Evolutionary conservation across 2,113 vertebrate genomes (phyloP), one percentile per base, ranked within the genome.

Genomic region (Ptychochromis oligacanthus): DNA sequence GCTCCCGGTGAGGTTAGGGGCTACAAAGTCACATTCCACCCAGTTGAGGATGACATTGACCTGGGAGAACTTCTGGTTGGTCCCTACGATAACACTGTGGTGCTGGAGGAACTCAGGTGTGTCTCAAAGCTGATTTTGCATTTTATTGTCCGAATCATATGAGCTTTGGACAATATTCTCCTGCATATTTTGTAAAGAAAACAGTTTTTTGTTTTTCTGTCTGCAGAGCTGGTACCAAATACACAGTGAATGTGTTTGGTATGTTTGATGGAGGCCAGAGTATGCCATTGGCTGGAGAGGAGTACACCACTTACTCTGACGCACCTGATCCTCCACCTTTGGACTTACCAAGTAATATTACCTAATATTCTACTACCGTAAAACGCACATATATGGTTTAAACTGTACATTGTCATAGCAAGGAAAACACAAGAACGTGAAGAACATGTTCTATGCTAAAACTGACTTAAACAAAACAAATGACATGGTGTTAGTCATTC

Each of bases 191-290:
- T 59, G 1, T 55, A 40, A 7, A 38, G 13, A 34, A 77, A 31
- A n/a, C 22, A 15, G 11, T 20, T 31, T 18, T 18, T 22, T 56
- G n/a, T 22, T 40, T 77, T 70, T 75, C 60, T 20, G 7, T 78
- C 60, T 5, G 5, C 95, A 99, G 98, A 96, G 97, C 98, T 93
- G 95, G 94, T 75, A 99, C 98, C 82, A 98, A 97, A 75, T 99
- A 99, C 92, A 95, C 96, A 85, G 98, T 99, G 81, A 99, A 93
- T 93, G 98, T 99, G 90, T 97, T 97, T 92, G 97, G 98, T 77
- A 95, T 99, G 96, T 99, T 99, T 96, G 98, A 99, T 8, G 97
- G 97, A 93, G 98, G 98, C 92, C 96, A 97, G 93, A 99, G 98
- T 93, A 94, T 94, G 87, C 98, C 98, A 18, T 90, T 99, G 80